A percentile compares a stretch with the other conserved stretches of the same genome.
These are phyloP conservation scores for Porites rus DNA, from an alignment of 92 coral and sea anemone genomes.

Conservation along the genomic window DNA sequence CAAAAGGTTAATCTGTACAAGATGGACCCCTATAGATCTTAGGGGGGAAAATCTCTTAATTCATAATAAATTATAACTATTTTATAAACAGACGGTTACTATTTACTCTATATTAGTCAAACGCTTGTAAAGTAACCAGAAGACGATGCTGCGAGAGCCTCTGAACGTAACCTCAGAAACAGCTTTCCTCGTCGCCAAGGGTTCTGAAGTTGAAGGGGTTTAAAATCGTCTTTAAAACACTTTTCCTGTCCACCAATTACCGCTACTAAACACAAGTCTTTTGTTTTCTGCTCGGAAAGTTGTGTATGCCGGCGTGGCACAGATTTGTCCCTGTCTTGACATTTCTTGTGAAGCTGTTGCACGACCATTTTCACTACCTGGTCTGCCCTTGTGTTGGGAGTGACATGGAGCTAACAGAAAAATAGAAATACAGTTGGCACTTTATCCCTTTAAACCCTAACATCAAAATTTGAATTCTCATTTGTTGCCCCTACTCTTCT, in stretches of 20 bases:
- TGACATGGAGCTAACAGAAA: conserved; percentile 78
- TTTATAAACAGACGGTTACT: neutral
- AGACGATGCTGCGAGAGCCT: conserved; percentile 91
- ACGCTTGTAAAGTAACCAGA: conserved; percentile 82
- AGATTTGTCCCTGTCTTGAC: conserved; percentile 67
- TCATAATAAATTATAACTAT: neutral
- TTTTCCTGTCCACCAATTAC: conserved; percentile 95
- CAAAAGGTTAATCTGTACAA: neutral
- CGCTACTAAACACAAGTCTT: conserved; percentile 91
- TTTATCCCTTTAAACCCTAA: no score
- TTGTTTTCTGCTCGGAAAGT: conserved; percentile 67
- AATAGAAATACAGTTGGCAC: neutral
- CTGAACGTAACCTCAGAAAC: conserved; percentile 86
- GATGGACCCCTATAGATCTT: neutral
- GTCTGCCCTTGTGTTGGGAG: conserved; percentile 84
- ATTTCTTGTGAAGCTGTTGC: conserved; percentile 83
- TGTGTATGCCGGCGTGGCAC: conserved; percentile 26
- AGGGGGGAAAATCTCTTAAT: neutral
- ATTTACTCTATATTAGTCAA: conserved; percentile 21
- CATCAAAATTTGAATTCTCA: no score
- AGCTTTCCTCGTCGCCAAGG: conserved; percentile 96
- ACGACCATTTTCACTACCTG: conserved; percentile 93
- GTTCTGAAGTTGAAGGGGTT: conserved; percentile 88
- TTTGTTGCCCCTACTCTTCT: no score
- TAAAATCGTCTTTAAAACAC: conserved; percentile 87